Base-by-base conservation (phyloP, 2,113 vertebrate genomes). In the Poeciliopsis retropinna region DNA sequence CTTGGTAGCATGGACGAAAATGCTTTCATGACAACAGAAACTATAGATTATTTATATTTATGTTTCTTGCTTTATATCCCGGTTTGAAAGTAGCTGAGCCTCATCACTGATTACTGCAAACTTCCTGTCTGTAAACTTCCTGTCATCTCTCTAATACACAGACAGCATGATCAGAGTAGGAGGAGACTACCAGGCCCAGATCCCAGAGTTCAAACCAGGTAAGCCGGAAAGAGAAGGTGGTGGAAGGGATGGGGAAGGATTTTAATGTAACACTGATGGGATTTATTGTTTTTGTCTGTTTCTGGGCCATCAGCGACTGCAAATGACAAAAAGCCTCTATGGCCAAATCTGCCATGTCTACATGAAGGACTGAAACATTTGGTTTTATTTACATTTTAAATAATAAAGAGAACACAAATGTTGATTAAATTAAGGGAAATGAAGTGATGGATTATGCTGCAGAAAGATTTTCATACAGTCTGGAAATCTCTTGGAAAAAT, bases 161-260 rank as follows among this genome's bases (percentile, higher is more conserved):
- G 96, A 97, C 93, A 97, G 96, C 83, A 97, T 97, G 97, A 97
- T 97, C 92, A 93, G 97, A 78, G 97, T 97, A 81, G 96, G 97
- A 79, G 95, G 96, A 78, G 96, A 97, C 94, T 97, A 97, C 90
- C 97, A 97, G 83, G 96, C 97, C 13, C 95, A 95, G 88, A 97
- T 97, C 80, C 97, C 97, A 15, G 96, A 97, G 91, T 97, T 95
- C 90, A 97, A 96, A 92, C 94, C 96, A 94, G 97, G 97, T 97
- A 89, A 93, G 92, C 62, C 2, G 39, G 34, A 15, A 14, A 1
- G 9, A 8, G 67, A n/a, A 1, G 9, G 9, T 11, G 10, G 34
- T 37, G 68, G 25, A 28, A 12, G 37, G 41, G 32, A 31, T 25
- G 76, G 78, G 70, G 51, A 57, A 57, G 8, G 25, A n/a, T n/a